A percentile compares a stretch with the other conserved stretches of the same genome.
These are phyloP conservation scores for Petrocephalus sullivani DNA, from an alignment of 2,797 vertebrate genomes.

Conservation along the genomic window DNA sequence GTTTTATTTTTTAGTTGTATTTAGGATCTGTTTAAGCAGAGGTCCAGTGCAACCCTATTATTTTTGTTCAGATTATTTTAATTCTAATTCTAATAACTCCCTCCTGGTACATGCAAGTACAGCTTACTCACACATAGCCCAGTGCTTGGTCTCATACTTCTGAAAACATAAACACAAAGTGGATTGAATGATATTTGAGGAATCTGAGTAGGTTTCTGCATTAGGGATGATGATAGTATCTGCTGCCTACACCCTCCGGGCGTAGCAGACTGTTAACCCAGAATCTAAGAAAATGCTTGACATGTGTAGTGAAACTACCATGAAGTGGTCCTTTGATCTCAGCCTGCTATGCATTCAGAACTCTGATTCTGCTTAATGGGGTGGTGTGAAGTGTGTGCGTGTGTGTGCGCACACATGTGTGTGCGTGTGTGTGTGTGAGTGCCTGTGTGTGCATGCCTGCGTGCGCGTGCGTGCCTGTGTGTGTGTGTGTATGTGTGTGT, in stretches of 20 bases:
- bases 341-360: background rate
- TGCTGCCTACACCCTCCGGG: background rate
- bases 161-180: background rate
- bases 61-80: background rate
- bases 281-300: background rate
- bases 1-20: background rate
- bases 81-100: background rate
- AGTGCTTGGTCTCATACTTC: background rate
- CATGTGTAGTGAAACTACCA: background rate
- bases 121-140: background rate
- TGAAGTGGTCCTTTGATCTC: background rate
- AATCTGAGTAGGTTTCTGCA: background rate
- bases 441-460: background rate
- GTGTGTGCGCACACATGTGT: background rate
- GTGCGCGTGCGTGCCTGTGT: background rate
- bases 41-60: background rate
- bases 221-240: background rate
- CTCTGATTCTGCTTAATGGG: conserved; percentile 6
- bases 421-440: background rate
- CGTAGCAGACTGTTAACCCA: background rate
- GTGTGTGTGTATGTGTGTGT: background rate
- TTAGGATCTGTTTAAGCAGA: background rate
- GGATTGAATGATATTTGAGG: background rate
- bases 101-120: background rate
- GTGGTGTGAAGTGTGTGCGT: background rate